Base-by-base conservation (phyloP, 2,888 invertebrate species). In the Homarus gammarus region DNA sequence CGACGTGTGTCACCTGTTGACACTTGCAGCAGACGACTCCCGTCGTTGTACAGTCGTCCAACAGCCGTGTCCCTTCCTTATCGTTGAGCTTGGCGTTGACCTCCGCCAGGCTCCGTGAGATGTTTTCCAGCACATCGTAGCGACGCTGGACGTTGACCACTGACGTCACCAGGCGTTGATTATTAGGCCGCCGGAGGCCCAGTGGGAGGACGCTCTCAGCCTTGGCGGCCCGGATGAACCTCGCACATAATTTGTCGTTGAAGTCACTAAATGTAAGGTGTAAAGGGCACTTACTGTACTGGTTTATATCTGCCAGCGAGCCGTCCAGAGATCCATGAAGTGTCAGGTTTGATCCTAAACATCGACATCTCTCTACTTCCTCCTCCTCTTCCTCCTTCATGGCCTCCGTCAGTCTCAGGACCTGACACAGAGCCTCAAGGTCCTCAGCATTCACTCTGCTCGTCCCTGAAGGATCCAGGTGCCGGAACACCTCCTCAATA, bases 401-500 rank as follows among this genome's bases (percentile, higher is more conserved):
- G 8, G 38, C 75, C 10, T 87, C 75, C 38, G 61, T 31, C 36
- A 90, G 44, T 2, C 89, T 87, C 31, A 92, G 64, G 10, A 92
- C 87, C 72, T 87, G 82, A 56, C 89, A 91, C 22, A 92, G 75
- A 15, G 81, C 73, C 15, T 87, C 44, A 22, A 91, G 73, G 38
- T 92, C 91, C 75, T 91, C 89, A 22, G 82, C 44, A 22, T 36
- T 70, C 15, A 92, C 84, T 44, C 64, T 78, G n/a, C 92, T 89
- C 6, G n/a, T 49, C 31, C 77, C 75, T n/a, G 78, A 22, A 38
- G 40, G 68, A 79, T 91, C 92, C 33, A 92, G 81, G 38, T 83
- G 68, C 36, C 83, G n/a, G 49, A 91, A 92, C 38, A 92, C 91
- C 44, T 89, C 87, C 73, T 86, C 86, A 27, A 92, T 84, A 61